Evolutionary conservation across 35 echinoderm and acorn worm genomes (phyloP).

Genomic region (Apostichopus californicus): DNA sequence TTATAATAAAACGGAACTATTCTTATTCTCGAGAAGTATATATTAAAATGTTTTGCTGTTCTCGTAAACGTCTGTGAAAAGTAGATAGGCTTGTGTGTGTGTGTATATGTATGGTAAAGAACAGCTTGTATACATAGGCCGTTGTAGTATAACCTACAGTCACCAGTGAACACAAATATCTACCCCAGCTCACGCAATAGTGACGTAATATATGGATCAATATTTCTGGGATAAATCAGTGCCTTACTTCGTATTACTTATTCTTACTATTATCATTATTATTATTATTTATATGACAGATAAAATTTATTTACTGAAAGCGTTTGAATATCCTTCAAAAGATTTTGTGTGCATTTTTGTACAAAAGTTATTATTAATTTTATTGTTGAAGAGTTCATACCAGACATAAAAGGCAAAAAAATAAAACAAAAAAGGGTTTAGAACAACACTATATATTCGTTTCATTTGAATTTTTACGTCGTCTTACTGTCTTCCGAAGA

Average conservation of each 20-base stretch:
- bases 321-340: conserved; percentile 52
- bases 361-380: conserved; percentile 54
- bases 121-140: too few relatives aligned
- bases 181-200: too few relatives aligned
- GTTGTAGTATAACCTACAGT: too few relatives aligned
- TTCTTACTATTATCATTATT: conserved; percentile 1
- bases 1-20: too few relatives aligned
- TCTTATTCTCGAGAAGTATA: too few relatives aligned
- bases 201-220: not conserved
- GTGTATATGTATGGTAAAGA: too few relatives aligned
- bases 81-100: too few relatives aligned
- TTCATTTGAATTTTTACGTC: too few relatives aligned
- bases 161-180: too few relatives aligned
- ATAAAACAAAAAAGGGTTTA: conserved; percentile 48
- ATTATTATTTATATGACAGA: conserved; percentile 62
- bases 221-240: conserved; percentile 49
- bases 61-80: too few relatives aligned
- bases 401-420: conserved; percentile 23
- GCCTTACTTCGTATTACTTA: conserved; percentile 31
- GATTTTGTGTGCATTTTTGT: conserved; percentile 59
- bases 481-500: not conserved
- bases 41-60: too few relatives aligned
- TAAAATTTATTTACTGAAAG: conserved; percentile 59
- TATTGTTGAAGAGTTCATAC: conserved; percentile 55
- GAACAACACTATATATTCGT: conserved; percentile 7